Evolutionary conservation across 2,113 vertebrate species (phyloP), one percentile per base, ranked within the genome.

Genomic region (Crotophaga sulcirostris): DNA sequence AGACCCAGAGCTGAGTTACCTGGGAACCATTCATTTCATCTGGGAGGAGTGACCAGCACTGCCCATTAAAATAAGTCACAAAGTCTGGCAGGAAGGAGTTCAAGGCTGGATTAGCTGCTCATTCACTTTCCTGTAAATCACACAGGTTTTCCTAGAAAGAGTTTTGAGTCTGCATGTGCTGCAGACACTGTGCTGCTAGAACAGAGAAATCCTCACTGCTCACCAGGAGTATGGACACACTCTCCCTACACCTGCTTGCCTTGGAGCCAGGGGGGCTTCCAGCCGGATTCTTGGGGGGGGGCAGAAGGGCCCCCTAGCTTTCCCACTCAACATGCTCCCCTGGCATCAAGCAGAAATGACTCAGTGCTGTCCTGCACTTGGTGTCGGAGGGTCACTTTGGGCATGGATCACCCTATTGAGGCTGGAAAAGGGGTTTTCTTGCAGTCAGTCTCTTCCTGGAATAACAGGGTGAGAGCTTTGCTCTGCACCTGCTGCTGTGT

Each of bases 401-500:
- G 13, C 3, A 33, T 18, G 14, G 16, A 54, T 13, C 6, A 7
- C 7, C 24, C 24, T 12, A 1, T 16, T 64, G 20, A 13, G 23
- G 11, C 12, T 58, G 34, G 25, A 56, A 91, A 86, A 29, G 5
- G 7, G 8, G 4, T 11, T 59, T 89, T 47, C 34, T 21, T 16
- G 2, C 8, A 11, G 8, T 18, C 11, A 31, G 13, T 36, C 10
- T 72, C 25, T 51, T 79, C 21, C 6, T 2, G 4, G 19, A 63
- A 5, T 8, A 44, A 62, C 0, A 3, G 9, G 12, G 11, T 13
- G 38, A 78, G 11, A 67, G 7, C 49, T 88, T 62, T 28, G 15
- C 18, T 13, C 19, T 2, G 1, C 33, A 33, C 25, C 16, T 15
- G 4, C 7, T 2, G 2, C 14, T 1, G 0, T 5, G 16, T 25